These are phyloP conservation scores for Crax fasciolata DNA, from an alignment of 2,797 vertebrate species.

Conservation along the genomic window DNA sequence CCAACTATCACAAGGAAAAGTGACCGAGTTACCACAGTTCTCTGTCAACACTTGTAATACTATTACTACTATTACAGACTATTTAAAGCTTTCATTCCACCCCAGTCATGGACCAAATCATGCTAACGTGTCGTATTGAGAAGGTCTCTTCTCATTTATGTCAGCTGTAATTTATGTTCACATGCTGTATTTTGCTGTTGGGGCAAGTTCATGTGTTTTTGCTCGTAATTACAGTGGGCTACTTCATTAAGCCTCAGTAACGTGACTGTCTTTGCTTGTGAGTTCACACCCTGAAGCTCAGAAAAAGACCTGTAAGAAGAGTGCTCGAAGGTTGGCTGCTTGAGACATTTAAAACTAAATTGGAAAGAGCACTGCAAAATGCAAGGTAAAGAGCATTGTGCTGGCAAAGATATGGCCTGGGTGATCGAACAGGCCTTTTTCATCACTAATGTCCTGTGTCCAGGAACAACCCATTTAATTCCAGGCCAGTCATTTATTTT, in stretches of 20 bases:
- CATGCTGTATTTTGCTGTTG: neutral
- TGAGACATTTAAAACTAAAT: conserved; percentile 15
- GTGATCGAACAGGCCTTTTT: conserved; percentile 54
- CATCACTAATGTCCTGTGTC: conserved; percentile 40
- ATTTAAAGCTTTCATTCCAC: neutral
- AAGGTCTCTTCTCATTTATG: neutral
- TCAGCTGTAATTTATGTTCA: conserved; percentile 12
- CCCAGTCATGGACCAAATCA: neutral
- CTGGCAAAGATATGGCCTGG: neutral
- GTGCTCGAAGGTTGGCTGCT: neutral
- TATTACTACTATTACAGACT: neutral
- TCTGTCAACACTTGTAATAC: neutral
- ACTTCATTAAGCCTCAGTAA: conserved; percentile 41
- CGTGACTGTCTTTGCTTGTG: neutral
- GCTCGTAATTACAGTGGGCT: neutral
- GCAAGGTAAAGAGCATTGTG: conserved; percentile 23
- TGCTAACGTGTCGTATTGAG: neutral
- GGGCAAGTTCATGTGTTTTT: conserved; percentile 30
- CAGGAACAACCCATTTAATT: conserved; percentile 72
- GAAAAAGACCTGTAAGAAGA: conserved; percentile 15
- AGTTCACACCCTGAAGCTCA: conserved; percentile 13
- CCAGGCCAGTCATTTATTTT: conserved; percentile 67
- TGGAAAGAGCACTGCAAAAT: conserved; percentile 29
- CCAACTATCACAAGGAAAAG: neutral
- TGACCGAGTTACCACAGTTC: neutral